Percentiles rank a stretch among this genome's conserved stretches.
Conservation (phyloP, 2,797 vertebrate genomes). For the Ceryle rudis region DNA sequence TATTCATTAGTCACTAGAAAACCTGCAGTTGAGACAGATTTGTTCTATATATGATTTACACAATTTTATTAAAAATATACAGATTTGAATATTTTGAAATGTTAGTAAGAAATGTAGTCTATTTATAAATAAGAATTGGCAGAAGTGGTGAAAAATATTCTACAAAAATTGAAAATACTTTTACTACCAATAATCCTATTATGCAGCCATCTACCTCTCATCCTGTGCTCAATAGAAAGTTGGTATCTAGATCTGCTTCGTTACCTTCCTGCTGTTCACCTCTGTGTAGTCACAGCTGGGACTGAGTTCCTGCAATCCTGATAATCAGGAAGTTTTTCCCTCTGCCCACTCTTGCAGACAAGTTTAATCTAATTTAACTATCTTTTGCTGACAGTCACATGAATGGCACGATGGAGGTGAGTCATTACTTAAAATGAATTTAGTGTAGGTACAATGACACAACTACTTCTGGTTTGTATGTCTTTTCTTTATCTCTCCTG, state of each 20-base stretch:
- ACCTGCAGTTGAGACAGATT: neutral
- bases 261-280: neutral
- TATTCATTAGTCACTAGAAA: neutral
- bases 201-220: neutral
- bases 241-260: neutral
- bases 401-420: neutral
- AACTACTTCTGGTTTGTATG: neutral
- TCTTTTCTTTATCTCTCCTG: neutral
- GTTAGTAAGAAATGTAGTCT: neutral
- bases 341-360: neutral
- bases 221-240: neutral
- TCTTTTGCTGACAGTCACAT: neutral
- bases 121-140: neutral
- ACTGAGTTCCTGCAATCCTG: neutral
- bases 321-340: neutral
- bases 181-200: neutral
- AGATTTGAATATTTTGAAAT: neutral
- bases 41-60: neutral
- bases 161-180: neutral
- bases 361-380: neutral
- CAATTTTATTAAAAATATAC: neutral
- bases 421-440: neutral
- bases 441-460: neutral
- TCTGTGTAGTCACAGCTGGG: neutral
- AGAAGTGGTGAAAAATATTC: neutral